These are phyloP conservation scores for Epizoanthus rinbou DNA, from an alignment of 92 coral and sea anemone genomes.

Conservation along the genomic window DNA sequence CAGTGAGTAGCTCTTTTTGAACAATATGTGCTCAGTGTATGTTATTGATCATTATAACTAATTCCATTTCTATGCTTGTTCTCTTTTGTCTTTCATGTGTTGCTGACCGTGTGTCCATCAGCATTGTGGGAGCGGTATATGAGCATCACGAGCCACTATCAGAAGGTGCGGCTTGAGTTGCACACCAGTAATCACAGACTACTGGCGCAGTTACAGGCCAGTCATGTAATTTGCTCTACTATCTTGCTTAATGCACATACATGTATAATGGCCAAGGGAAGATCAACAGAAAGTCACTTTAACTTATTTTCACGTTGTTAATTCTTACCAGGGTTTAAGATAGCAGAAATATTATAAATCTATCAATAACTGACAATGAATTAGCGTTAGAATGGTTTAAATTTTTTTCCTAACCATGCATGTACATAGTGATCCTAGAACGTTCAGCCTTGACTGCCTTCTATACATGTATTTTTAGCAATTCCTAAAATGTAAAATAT, in stretches of 20 bases:
- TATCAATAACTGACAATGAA: too few relatives aligned
- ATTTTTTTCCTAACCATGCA: too few relatives aligned
- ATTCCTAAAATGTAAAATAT: too few relatives aligned
- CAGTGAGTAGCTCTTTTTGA: too few relatives aligned
- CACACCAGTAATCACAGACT: constrained; percentile 95
- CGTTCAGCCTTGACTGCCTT: too few relatives aligned
- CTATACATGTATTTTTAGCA: too few relatives aligned
- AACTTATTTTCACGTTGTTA: neutral
- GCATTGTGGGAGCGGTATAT: constrained; percentile 96
- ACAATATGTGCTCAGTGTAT: too few relatives aligned
- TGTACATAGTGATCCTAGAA: too few relatives aligned
- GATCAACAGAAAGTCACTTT: constrained; percentile 8
- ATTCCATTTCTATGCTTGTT: neutral
- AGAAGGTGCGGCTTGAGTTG: constrained; percentile 99
- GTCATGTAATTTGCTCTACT: constrained; percentile 80
- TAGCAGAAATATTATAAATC: too few relatives aligned
- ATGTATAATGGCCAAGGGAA: constrained; percentile 8
- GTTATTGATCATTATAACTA: too few relatives aligned
- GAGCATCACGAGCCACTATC: constrained; percentile 79
- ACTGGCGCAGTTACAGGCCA: constrained; percentile 96
- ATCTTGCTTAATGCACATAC: constrained; percentile 28
- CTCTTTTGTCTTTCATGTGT: constrained; percentile 24
- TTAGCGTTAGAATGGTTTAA: too few relatives aligned
- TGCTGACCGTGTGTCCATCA: constrained; percentile 24
- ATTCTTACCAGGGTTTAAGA: too few relatives aligned